phyloP scores from a whole-genome alignment of 2,797 vertebrate species.

The Leuciscus waleckii region DNA sequence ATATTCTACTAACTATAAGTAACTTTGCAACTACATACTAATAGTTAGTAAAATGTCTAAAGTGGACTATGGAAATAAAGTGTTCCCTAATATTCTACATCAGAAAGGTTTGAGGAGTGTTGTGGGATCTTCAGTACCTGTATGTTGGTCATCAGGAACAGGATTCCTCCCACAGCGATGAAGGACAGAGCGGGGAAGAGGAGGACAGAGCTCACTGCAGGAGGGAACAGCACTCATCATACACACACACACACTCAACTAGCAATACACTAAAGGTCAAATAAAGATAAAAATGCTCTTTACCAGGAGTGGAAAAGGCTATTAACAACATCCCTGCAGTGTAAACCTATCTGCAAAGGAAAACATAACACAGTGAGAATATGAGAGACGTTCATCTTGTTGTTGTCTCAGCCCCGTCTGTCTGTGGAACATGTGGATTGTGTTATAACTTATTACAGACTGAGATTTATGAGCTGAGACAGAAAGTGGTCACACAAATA shows the following conservation, averaged over 20 bases:
- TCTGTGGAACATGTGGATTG: conserved; percentile 61
- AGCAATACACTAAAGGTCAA: conserved; percentile 9
- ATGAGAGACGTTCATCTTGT: neutral
- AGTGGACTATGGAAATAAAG: no score
- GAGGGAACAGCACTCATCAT: conserved; percentile 15
- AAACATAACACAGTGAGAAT: neutral
- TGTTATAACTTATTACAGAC: conserved; percentile 58
- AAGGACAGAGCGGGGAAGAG: conserved; percentile 87
- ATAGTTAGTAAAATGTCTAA: no score
- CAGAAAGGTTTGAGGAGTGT: neutral
- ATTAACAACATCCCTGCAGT: conserved; percentile 81
- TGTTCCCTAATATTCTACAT: no score
- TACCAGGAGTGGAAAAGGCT: conserved; percentile 85
- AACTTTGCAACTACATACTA: no score
- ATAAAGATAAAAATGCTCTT: neutral
- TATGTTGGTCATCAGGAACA: conserved; percentile 92
- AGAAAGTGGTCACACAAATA: neutral
- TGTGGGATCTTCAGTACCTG: conserved; percentile 78
- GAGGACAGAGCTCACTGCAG: conserved; percentile 76
- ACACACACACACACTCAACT: neutral
- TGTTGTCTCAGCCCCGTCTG: conserved; percentile 34
- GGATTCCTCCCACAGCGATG: conserved; percentile 84
- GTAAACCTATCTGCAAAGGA: conserved; percentile 80
- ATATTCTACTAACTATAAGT: no score
- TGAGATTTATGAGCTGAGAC: conserved; percentile 24